Percentiles rank a stretch among this genome's conserved stretches.
These are phyloP conservation scores for Dasypogon diadema DNA, from an alignment of 2,888 invertebrate species.

Conservation along the genomic window DNA sequence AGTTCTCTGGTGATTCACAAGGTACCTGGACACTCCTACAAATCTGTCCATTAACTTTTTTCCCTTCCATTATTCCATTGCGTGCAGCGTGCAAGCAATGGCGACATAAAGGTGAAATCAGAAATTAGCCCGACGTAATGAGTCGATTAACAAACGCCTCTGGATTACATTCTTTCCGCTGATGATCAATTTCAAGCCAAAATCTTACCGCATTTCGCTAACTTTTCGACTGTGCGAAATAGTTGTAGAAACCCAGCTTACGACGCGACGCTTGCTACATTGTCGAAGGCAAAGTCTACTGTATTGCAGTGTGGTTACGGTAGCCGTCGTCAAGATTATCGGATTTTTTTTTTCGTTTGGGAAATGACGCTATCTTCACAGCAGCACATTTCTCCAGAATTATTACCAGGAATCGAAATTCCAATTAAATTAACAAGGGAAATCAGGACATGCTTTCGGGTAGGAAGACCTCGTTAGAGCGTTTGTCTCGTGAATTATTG, in stretches of 20 bases:
- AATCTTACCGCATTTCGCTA: no score
- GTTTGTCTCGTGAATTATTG: slow-evolving; percentile 46
- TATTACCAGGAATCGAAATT: slow-evolving; percentile 7
- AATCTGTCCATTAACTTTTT: slow-evolving; percentile 37
- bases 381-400: not conserved
- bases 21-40: slow-evolving; percentile 22
- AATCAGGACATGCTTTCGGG: slow-evolving; percentile 33
- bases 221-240: not conserved
- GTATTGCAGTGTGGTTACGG: no score
- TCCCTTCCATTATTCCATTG: slow-evolving; percentile 14
- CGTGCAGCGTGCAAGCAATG: not conserved
- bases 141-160: not conserved
- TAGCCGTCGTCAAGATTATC: no score
- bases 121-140: slow-evolving; percentile 10
- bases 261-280: not conserved
- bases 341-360: no score
- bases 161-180: not conserved
- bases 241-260: not conserved
- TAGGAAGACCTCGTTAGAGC: slow-evolving; percentile 24
- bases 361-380: not conserved
- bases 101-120: slow-evolving; percentile 24
- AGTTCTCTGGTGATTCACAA: slow-evolving; percentile 33
- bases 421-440: slow-evolving; percentile 44
- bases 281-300: no score
- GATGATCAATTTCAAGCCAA: slow-evolving; percentile 2